These are phyloP conservation scores for Drosophila ogumai DNA, from an alignment of 1,140 invertebrate genomes.

Conservation along the genomic window DNA sequence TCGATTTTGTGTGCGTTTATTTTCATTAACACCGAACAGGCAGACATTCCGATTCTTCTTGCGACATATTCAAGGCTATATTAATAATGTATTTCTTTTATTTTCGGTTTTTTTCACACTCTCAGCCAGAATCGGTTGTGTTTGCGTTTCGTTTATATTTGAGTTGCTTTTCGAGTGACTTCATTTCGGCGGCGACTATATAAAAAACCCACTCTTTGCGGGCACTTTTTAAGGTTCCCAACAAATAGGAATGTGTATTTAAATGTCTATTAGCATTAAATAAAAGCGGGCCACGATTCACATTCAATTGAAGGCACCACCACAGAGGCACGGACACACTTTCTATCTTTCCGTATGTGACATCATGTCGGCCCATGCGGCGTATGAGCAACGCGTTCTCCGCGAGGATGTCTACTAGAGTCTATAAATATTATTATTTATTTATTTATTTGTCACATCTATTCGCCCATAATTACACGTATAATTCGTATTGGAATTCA, in stretches of 20 bases:
- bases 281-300: constrained; percentile 60
- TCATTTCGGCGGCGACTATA: constrained; percentile 49
- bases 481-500: constrained; percentile 29
- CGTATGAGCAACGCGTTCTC: constrained; percentile 55
- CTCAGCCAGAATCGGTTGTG: constrained; percentile 29
- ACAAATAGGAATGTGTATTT: constrained; percentile 50
- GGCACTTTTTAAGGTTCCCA: constrained; percentile 4
- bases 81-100: constrained; percentile 74
- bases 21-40: constrained; percentile 65
- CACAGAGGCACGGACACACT: constrained; percentile 56
- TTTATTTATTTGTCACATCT: constrained; percentile 24
- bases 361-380: constrained; percentile 60
- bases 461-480: constrained; percentile 49
- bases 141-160: constrained; percentile 31
- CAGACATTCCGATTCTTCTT: constrained; percentile 65
- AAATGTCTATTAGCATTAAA: constrained; percentile 71
- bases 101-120: constrained; percentile 74
- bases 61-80: constrained; percentile 80
- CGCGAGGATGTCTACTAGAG: not conserved
- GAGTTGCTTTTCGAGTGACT: constrained; percentile 54
- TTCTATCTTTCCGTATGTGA: constrained; percentile 65
- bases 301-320: constrained; percentile 59
- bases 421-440: constrained; percentile 1
- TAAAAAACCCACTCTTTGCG: constrained; percentile 38
- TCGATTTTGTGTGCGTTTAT: constrained; percentile 27